Percentiles rank a stretch among this genome's conserved stretches.
These are phyloP conservation scores for Plectus sambesii DNA, from an alignment of 1,140 invertebrate genomes.

Conservation along the genomic window DNA sequence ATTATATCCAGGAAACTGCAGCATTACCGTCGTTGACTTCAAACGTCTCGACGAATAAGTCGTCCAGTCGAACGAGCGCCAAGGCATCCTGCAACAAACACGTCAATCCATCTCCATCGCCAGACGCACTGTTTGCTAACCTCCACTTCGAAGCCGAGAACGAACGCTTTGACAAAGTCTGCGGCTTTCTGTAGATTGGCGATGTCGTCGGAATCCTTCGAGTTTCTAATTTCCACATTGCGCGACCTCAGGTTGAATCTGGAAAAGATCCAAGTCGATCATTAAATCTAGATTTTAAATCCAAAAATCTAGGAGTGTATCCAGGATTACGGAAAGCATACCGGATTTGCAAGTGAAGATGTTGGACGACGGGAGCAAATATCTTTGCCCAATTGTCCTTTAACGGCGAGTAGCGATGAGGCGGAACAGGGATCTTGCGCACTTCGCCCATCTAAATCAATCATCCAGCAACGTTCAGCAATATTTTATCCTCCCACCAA, in stretches of 20 bases:
- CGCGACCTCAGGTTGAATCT: constrained; percentile 76
- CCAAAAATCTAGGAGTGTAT: neutral
- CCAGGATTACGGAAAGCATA: constrained; percentile 2
- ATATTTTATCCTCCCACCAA: no score
- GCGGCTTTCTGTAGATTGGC: constrained; percentile 86
- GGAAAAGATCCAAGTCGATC: constrained; percentile 7
- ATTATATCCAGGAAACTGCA: constrained; percentile 11
- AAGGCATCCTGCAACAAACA: constrained; percentile 62
- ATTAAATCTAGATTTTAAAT: neutral
- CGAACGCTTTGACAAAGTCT: constrained; percentile 93
- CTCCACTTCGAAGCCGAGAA: constrained; percentile 90
- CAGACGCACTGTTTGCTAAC: constrained; percentile 38
- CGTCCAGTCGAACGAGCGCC: constrained; percentile 82
- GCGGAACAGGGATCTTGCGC: constrained; percentile 57
- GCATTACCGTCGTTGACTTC: constrained; percentile 73
- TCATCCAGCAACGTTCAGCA: no score
- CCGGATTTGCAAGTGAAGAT: constrained; percentile 80
- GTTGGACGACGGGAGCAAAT: constrained; percentile 85
- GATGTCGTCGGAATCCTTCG: constrained; percentile 55
- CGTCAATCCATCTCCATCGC: neutral
- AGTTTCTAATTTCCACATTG: constrained; percentile 69
- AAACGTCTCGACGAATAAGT: constrained; percentile 92
- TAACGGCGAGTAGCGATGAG: constrained; percentile 72
- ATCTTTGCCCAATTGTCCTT: constrained; percentile 97
- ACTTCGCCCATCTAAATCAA: constrained; percentile 20